Evolutionary conservation across 2,797 vertebrate genomes (phyloP).

Genomic region (Streptopelia turtur): DNA sequence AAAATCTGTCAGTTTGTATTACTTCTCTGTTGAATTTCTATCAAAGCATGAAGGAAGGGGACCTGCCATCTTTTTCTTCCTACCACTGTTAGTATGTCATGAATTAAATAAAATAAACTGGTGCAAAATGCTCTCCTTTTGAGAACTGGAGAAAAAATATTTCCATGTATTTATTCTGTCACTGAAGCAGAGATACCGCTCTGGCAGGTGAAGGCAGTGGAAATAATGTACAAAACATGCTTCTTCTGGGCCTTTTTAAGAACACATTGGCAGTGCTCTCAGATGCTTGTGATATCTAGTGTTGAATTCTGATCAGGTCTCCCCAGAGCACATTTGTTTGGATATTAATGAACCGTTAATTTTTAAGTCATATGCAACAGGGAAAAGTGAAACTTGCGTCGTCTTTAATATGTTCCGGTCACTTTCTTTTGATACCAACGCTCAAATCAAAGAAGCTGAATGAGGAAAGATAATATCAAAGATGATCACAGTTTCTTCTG

Average conservation of each 20-base stretch:
- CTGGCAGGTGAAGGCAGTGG: background rate
- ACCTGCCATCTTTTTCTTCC: conserved; percentile 5
- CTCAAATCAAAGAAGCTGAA: conserved; percentile 7
- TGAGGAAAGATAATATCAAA: background rate
- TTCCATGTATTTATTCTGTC: background rate
- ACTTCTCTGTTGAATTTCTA: conserved; percentile 43
- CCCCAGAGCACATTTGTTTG: background rate
- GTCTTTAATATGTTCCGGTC: conserved; percentile 25
- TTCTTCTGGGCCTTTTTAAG: background rate
- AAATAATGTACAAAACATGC: background rate
- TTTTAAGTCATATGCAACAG: conserved; percentile 24
- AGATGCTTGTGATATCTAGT: background rate
- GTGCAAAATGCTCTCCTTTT: background rate
- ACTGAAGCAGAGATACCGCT: background rate
- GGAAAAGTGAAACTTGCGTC: conserved; percentile 1
- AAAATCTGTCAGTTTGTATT: conserved; percentile 66
- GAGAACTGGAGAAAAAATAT: background rate
- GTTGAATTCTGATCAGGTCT: conserved; percentile 11
- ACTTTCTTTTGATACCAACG: conserved; percentile 35
- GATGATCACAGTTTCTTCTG: background rate
- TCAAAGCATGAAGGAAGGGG: conserved; percentile 30
- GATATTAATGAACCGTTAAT: conserved; percentile 44
- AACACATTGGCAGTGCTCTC: background rate
- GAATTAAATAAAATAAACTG: conserved; percentile 1
- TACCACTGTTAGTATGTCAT: background rate